Base-by-base conservation (phyloP, 1,140 invertebrate species). In the Grapholita molesta region DNA sequence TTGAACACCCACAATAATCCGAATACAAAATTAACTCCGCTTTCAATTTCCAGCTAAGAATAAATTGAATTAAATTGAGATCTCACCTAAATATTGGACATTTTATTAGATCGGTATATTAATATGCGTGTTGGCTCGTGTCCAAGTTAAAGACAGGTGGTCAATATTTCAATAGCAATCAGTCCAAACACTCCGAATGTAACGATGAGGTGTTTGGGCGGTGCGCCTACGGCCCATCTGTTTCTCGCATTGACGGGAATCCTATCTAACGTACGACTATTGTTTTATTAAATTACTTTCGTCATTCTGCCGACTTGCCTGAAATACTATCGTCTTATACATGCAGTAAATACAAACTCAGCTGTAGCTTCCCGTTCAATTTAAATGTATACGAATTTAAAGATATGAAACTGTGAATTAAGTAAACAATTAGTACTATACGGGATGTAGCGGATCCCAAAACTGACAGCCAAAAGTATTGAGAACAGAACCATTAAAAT, bases 41-140 rank as follows among this genome's bases (percentile, higher is more conserved):
- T 61, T 61, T 61, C 55, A 21, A 61, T 61, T 61, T 32, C 55
- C 55, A 61, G 24, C 55, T 28, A 61, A 61, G 30, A 61, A 61
- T 61, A 55, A 24, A 24, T 28, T 11, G n/a, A 0, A 28, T 11
- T 61, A 32, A 28, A 61, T 61, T 61, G 30, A 61, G 55, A 61
- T 61, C 25, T 61, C 24, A 28, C 55, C 55, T 61, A 61, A 48
- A 48, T 48, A 48, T 48, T 48, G 42, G 42, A 48, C 15, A 48
- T 48, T 48, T 48, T 61, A 61, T 61, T 61, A 28, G 55, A 61
- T 61, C 32, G 55, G 53, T 25, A 57, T 25, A 57, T 57, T 28
- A 23, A 61, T 28, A 28, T 61, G 24, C 24, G 1, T 28, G 25
- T 61, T 57, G 53, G 53, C 53, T 0, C 7, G n/a, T 8, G 55